A percentile compares a stretch with the other conserved stretches of the same genome.
Evolutionary conservation across 2,797 vertebrate species (phyloP).

Genomic region (Gobio occitaniae): DNA sequence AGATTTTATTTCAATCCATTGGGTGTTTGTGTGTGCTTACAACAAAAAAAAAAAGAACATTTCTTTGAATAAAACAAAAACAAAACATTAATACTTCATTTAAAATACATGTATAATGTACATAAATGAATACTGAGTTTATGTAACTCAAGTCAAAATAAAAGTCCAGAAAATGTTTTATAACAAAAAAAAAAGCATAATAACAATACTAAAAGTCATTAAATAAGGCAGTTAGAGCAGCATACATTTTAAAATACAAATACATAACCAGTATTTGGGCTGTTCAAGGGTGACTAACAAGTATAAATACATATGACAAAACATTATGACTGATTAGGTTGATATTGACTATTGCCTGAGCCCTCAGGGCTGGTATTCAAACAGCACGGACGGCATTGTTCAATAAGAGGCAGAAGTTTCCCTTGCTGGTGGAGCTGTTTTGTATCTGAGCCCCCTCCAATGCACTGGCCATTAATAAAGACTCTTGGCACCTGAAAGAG

Average conservation of each 20-base stretch:
- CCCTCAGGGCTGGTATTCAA: constrained; percentile 64
- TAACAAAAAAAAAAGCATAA: background rate
- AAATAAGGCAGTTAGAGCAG: background rate
- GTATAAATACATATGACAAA: constrained; percentile 35
- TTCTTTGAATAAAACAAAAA: background rate
- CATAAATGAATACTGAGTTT: background rate
- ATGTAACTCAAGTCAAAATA: background rate
- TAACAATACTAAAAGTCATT: background rate
- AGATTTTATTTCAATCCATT: background rate
- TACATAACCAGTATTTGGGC: background rate
- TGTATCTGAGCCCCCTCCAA: constrained; percentile 92
- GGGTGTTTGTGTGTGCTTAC: background rate
- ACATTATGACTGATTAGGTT: constrained; percentile 71
- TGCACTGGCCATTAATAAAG: constrained; percentile 92
- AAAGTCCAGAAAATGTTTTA: background rate
- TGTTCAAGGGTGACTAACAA: constrained; percentile 40
- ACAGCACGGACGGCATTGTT: constrained; percentile 82
- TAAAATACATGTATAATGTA: background rate
- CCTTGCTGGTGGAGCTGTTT: constrained; percentile 89
- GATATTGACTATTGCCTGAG: constrained; percentile 70
- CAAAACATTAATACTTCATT: background rate
- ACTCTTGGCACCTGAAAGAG: constrained; percentile 85
- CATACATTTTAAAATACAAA: background rate
- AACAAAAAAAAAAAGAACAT: background rate
- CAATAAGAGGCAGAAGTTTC: constrained; percentile 85